Base-by-base conservation (phyloP, 2,888 invertebrate species). In the Trichogramma dendrolimi region DNA sequence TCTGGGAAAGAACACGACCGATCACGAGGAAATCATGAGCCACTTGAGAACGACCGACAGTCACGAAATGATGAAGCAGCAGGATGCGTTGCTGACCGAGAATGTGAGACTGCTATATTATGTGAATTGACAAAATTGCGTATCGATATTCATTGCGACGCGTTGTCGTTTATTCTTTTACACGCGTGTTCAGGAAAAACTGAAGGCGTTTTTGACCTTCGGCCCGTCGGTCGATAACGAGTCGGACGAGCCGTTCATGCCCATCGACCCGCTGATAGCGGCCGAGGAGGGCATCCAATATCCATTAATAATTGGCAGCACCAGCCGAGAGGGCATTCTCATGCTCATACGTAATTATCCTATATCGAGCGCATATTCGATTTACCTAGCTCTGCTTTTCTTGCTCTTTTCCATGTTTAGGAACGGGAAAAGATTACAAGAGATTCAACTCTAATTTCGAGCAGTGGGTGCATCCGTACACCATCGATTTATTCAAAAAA, bases 181-280 rank as follows among this genome's bases (percentile, higher is more conserved):
- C 27, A 27, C 51, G 2, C 51, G 2, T 47, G 60, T 48, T 5
- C 50, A 70, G 71, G 60, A 67, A 14, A 57, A 55, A n/a, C 1
- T 51, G 0, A 7, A 11, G 6, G 2, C 14, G 4, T 4, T 64
- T 1, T n/a, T 58, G 27, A 6, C 46, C 1, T 74, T 75, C 46
- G 38, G 11, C 4, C 75, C 75, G 4, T 59, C 62, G 27, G 4
- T 69, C 6, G 75, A 75, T 55, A 27, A 40, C 6, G 68, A 67
- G 63, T 72, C 74, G 0, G 59, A 65, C 27, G 69, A 70, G 58
- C 72, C 75, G 5, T 70, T 74, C 38, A 44, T 75, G 8, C 65
- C 72, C 0, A 55, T 69, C 38, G 58, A 68, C 10, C 55, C 63
- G 5, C 10, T 44, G 4, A 44, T 50, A 38, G 61, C 66, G 2